Percentiles rank a stretch among this genome's conserved stretches.
Conservation (phyloP, 2,888 invertebrate genomes). For the Strigamia maritima region DNA sequence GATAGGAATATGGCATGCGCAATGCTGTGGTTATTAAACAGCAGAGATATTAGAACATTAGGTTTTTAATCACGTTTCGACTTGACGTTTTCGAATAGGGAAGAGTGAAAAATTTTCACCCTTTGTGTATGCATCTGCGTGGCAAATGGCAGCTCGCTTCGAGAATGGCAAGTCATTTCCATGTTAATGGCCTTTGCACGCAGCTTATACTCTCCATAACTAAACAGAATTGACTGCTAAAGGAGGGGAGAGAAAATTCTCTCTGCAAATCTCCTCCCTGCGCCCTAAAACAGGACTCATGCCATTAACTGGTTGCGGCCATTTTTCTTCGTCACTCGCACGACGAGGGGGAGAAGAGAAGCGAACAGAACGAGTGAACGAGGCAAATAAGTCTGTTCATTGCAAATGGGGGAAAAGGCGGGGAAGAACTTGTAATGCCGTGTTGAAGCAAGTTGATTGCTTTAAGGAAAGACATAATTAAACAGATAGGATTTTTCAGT, state of each 20-base stretch:
- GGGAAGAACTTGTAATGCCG: not conserved
- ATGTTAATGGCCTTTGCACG: slow-evolving; percentile 24
- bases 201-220: slow-evolving; percentile 27
- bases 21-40: too few relatives aligned
- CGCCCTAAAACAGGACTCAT: slow-evolving; percentile 9
- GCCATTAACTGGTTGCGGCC: not conserved
- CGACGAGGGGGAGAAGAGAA: not conserved
- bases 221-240: slow-evolving; percentile 28
- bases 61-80: not conserved
- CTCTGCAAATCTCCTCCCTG: slow-evolving; percentile 20
- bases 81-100: not conserved
- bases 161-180: slow-evolving; percentile 24
- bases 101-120: not conserved
- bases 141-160: slow-evolving; percentile 17
- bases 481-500: not conserved
- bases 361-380: not conserved
- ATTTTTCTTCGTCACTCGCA: not conserved
- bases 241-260: slow-evolving; percentile 24
- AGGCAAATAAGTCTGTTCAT: not conserved
- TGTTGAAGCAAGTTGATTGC: not conserved
- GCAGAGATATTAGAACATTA: not conserved
- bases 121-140: not conserved
- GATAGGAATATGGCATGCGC: too few relatives aligned
- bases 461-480: not conserved
- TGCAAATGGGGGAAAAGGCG: not conserved